phyloP scores from a whole-genome alignment of 2,113 vertebrate genomes.

The Phodopus roborovskii region DNA sequence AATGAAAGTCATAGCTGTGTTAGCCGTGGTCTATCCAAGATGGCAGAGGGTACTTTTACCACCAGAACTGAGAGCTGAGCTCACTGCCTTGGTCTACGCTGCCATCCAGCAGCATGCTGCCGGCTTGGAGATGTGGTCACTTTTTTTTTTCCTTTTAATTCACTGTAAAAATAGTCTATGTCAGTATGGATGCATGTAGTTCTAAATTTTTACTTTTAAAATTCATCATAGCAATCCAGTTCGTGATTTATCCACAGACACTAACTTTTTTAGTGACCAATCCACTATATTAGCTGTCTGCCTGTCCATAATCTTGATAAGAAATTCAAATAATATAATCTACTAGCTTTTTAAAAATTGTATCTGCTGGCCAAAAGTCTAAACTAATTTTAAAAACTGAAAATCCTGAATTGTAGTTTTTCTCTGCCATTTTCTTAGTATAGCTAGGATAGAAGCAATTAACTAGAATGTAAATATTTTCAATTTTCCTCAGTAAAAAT shows the following conservation, averaged over 20 bases:
- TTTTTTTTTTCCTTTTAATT: not conserved
- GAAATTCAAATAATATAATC: slow-evolving; percentile 11
- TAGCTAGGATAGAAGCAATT: slow-evolving; percentile 16
- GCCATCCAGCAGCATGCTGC: no score
- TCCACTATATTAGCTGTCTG: not conserved
- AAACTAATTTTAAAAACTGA: not conserved
- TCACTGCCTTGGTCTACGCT: no score
- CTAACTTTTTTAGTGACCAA: slow-evolving; percentile 21
- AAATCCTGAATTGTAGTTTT: not conserved
- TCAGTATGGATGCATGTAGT: not conserved
- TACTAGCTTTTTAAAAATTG: not conserved
- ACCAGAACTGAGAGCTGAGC: no score
- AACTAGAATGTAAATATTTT: not conserved
- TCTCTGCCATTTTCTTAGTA: slow-evolving; percentile 42
- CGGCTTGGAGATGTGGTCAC: no score
- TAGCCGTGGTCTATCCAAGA: no score
- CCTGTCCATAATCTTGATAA: not conserved
- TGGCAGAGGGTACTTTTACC: no score
- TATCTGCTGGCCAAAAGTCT: not conserved
- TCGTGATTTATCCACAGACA: not conserved
- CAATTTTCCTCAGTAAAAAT: not conserved
- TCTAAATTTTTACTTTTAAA: slow-evolving; percentile 11
- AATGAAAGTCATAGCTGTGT: no score
- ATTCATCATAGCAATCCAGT: not conserved
- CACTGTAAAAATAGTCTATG: slow-evolving; percentile 7